Evolutionary conservation across 1,140 invertebrate genomes (phyloP).

Genomic region (Euwallacea fornicatus): DNA sequence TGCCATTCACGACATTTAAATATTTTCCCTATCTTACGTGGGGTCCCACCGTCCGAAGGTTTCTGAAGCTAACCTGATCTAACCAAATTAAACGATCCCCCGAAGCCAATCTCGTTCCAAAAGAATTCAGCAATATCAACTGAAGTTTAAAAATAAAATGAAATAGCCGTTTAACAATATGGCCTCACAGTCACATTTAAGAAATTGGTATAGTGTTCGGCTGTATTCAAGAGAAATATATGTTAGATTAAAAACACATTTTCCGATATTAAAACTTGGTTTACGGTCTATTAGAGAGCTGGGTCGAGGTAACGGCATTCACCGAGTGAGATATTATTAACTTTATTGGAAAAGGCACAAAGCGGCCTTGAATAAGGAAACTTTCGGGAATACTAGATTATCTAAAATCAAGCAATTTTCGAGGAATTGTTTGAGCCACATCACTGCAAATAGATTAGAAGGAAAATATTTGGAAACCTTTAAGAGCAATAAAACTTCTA

Average conservation of each 20-base stretch:
- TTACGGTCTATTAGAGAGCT: slow-evolving; percentile 16
- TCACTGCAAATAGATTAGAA: too few species aligned
- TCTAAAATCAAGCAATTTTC: too few species aligned
- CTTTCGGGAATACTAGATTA: neutral
- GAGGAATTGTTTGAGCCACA: neutral
- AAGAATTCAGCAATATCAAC: too few species aligned
- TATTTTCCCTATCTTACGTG: too few species aligned
- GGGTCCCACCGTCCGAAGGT: too few species aligned
- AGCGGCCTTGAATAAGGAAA: neutral
- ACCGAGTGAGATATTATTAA: neutral
- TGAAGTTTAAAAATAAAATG: too few species aligned
- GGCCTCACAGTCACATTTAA: slow-evolving; percentile 7
- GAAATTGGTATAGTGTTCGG: slow-evolving; percentile 6
- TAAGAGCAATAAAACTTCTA: slow-evolving; percentile 7
- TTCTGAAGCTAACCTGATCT: too few species aligned
- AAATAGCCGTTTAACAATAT: slow-evolving; percentile 11
- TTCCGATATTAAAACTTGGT: slow-evolving; percentile 9
- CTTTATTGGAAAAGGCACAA: slow-evolving; percentile 8
- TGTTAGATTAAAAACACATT: slow-evolving; percentile 14
- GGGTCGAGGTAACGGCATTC: neutral
- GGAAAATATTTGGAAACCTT: neutral
- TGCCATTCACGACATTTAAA: too few species aligned
- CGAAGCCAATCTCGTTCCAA: too few species aligned
- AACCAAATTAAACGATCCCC: too few species aligned
- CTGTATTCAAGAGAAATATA: slow-evolving; percentile 7